Evolutionary conservation across 2,888 invertebrate species (phyloP).

Genomic region (Halictus ligatus): DNA sequence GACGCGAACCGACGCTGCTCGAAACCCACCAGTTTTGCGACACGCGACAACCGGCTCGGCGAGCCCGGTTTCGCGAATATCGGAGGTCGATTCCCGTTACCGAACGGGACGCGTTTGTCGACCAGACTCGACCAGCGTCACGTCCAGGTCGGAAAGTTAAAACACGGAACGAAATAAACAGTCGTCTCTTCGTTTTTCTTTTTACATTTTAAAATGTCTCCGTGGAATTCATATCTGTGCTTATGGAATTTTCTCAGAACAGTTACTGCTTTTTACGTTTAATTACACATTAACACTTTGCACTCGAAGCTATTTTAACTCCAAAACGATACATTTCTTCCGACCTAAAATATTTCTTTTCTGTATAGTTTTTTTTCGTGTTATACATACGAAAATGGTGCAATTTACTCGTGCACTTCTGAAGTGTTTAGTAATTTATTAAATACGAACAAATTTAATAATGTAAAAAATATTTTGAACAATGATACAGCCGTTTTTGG

Average conservation of each 20-base stretch:
- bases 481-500: too few species aligned
- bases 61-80: not conserved
- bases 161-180: not conserved
- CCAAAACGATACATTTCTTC: too few species aligned
- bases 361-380: too few species aligned
- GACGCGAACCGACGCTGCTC: not conserved
- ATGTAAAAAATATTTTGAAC: too few species aligned
- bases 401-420: too few species aligned
- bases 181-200: not conserved
- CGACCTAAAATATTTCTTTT: too few species aligned
- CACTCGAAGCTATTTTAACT: too few species aligned
- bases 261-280: not conserved
- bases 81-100: not conserved
- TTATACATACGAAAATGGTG: too few species aligned
- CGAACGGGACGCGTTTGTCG: not conserved
- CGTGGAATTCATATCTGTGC: not conserved
- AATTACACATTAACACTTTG: not conserved
- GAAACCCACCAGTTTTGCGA: not conserved
- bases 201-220: too few species aligned
- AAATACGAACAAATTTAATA: too few species aligned
- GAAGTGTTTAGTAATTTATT: too few species aligned
- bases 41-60: not conserved
- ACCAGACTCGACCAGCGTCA: not conserved
- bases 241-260: not conserved
- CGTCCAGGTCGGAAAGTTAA: not conserved